Conservation (phyloP, 2,113 vertebrate species). For the Pelodiscus sinensis region DNA sequence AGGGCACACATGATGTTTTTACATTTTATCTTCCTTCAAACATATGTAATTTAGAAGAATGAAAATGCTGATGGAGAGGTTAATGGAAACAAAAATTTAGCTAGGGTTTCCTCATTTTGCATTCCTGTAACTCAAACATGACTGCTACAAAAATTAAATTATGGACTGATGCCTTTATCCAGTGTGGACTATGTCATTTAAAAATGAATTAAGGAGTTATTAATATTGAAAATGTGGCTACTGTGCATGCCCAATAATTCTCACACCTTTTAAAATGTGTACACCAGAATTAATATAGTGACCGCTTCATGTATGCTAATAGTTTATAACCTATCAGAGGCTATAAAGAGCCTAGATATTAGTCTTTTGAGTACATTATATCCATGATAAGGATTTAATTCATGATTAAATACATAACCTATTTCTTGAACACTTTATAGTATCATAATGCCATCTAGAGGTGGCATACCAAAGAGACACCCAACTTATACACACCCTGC, state of each 20-base stretch:
- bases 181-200: neutral
- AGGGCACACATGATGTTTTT: neutral
- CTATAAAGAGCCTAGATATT: neutral
- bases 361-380: slow-evolving; percentile 4
- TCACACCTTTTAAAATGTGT: slow-evolving; percentile 16
- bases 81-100: neutral
- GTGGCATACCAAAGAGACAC: slow-evolving; percentile 19
- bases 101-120: neutral
- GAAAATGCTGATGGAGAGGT: neutral
- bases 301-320: neutral
- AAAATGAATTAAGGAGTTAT: slow-evolving; percentile 31
- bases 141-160: slow-evolving; percentile 19
- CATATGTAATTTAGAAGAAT: neutral
- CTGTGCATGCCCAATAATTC: neutral
- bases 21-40: neutral
- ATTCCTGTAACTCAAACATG: neutral
- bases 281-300: neutral
- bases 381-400: neutral
- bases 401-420: neutral
- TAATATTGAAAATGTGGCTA: slow-evolving; percentile 25
- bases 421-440: slow-evolving; percentile 19
- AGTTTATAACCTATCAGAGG: neutral
- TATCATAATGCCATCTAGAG: slow-evolving; percentile 71
- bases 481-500: rapidly evolving
- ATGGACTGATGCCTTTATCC: neutral